phyloP scores from a whole-genome alignment of 2,888 invertebrate species.

The Drosophila leonis region DNA sequence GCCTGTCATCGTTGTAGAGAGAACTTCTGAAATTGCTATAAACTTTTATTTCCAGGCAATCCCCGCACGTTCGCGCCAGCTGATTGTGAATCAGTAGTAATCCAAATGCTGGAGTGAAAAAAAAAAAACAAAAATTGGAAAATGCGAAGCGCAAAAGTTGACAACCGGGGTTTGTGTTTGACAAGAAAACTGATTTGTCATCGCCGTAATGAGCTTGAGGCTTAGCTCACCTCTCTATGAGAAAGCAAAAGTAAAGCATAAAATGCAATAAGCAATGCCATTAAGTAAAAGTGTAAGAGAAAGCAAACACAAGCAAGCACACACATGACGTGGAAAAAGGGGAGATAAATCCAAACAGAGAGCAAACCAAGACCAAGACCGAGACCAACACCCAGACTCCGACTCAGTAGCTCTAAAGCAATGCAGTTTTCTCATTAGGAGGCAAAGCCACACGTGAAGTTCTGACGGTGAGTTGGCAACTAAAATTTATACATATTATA shows the following conservation, averaged over 20 bases:
- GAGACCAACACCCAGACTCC: not conserved
- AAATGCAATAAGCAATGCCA: conserved; percentile 74
- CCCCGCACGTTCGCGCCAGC: conserved; percentile 37
- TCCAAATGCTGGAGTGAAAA: conserved; percentile 30
- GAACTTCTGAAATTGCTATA: conserved; percentile 8
- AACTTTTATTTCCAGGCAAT: conserved; percentile 24
- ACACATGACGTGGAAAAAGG: not conserved
- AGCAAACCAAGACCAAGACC: not conserved
- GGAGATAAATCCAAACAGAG: not conserved
- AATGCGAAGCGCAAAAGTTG: conserved; percentile 74
- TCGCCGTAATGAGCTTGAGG: conserved; percentile 76
- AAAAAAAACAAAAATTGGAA: conserved; percentile 65
- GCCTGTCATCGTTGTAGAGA: not conserved
- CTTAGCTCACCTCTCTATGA: conserved; percentile 51
- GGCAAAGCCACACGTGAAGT: conserved; percentile 54
- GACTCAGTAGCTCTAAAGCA: conserved; percentile 1
- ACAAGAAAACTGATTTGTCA: conserved; percentile 81
- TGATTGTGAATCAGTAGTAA: conserved; percentile 33
- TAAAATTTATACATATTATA: conserved; percentile 29
- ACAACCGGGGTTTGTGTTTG: conserved; percentile 64
- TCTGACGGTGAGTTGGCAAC: conserved; percentile 58
- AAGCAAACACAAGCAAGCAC: conserved; percentile 18
- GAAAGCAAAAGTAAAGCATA: conserved; percentile 75
- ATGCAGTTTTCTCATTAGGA: conserved; percentile 72
- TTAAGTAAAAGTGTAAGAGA: conserved; percentile 69